phyloP scores from a whole-genome alignment of 1,140 invertebrate genomes.

The Megalopta genalis region DNA sequence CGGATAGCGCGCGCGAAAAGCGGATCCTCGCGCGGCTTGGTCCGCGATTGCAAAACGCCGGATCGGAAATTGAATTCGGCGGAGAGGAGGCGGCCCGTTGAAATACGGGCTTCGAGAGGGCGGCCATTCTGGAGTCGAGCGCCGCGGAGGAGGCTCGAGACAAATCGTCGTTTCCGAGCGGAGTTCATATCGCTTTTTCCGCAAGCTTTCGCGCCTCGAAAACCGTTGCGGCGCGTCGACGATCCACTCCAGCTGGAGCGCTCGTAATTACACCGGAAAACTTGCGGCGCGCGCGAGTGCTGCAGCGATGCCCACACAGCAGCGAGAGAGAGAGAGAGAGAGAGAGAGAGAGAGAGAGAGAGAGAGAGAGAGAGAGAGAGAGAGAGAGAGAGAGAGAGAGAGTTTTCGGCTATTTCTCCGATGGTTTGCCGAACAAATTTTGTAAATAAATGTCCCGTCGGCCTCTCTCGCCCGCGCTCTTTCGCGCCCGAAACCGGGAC shows the following conservation, averaged over 20 bases:
- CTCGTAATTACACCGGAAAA: constrained; percentile 2
- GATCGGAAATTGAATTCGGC: constrained; percentile 46
- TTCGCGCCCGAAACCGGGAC: background rate
- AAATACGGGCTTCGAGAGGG: constrained; percentile 18
- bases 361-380: no score
- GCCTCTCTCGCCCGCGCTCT: background rate
- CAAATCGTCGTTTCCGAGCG: constrained; percentile 26
- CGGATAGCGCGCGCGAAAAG: background rate
- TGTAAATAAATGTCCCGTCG: constrained; percentile 1
- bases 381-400: no score
- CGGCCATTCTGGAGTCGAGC: background rate
- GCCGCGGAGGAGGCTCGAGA: constrained; percentile 2
- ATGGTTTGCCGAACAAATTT: background rate
- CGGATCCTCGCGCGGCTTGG: background rate
- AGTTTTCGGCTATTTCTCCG: constrained; percentile 1
- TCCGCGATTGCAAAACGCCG: constrained; percentile 39
- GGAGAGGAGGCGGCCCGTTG: constrained; percentile 1
- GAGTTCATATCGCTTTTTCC: background rate
- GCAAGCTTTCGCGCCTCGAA: background rate
- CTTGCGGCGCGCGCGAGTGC: background rate
- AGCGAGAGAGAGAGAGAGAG: no score
- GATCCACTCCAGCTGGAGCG: constrained; percentile 19
- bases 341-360: no score
- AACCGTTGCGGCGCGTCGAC: constrained; percentile 12
- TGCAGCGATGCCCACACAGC: background rate